Base-by-base conservation (phyloP, 2,888 invertebrate species). In the Drosophila limbata region DNA sequence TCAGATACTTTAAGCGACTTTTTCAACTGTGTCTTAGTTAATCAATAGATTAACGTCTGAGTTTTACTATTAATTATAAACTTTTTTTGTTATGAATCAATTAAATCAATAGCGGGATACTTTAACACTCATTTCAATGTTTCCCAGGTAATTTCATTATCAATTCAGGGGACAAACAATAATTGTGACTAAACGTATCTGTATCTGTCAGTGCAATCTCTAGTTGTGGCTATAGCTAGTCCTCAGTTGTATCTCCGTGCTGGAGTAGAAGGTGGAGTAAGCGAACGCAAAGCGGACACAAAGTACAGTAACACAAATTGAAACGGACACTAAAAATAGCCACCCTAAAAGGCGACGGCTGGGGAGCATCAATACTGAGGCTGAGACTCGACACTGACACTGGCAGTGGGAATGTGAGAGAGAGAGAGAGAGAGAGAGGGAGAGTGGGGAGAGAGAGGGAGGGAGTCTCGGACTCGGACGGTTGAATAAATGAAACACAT, bases 291-390 rank as follows among this genome's bases (percentile, higher is more conserved):
- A 53, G 68, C 74, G 77, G 79, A 70, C 77, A 63, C 50, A 69
- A 69, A 76, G 87, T 87, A 84, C 89, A 84, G 89, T 86, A 81
- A 81, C 71, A 87, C 79, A 84, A 84, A 84, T 82, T 59, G 66
- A 72, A 88, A 79, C 84, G 88, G 91, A 82, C 90, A 91, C 91
- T 90, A 90, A 89, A 90, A 90, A 90, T 91, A 90, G 90, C 84
- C 85, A 90, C 90, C 90, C 91, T 19, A 55, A 33, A 79, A 42
- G 57, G 35, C 63, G 50, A 51, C 87, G 84, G 74, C 82, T 87
- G 87, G 76, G 84, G 89, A 81, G 76, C 87, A 87, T 86, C 87
- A 84, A 86, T 79, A 66, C 51, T 15, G 33, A 9, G 61, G 5
- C 52, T 39, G 19, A 11, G 35, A 15, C 55, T 28, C 1, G 44